Evolutionary conservation across 2,113 vertebrate genomes (phyloP).

Genomic region (Irena cyanogastra): DNA sequence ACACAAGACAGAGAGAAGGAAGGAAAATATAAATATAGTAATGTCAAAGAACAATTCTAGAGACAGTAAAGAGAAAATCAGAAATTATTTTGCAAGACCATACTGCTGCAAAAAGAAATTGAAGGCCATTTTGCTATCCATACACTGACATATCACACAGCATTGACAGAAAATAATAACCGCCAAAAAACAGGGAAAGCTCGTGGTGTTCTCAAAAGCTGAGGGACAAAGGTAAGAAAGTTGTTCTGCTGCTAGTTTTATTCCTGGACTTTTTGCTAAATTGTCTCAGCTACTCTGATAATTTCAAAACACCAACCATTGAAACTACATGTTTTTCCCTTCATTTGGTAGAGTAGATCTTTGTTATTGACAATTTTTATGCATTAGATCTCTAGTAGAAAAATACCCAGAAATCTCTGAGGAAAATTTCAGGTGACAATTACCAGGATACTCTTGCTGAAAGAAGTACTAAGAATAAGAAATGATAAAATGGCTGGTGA

Average conservation of each 20-base stretch:
- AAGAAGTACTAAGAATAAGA: neutral
- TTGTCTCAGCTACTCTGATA: neutral
- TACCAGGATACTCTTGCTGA: neutral
- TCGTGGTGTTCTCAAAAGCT: too few relatives aligned
- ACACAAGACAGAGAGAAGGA: neutral
- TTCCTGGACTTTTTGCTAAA: neutral
- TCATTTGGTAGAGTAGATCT: neutral
- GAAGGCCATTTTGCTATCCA: neutral
- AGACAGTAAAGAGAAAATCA: slow-evolving; percentile 36
- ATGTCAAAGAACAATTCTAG: neutral
- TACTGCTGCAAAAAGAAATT: neutral
- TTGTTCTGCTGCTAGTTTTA: neutral
- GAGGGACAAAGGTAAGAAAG: neutral
- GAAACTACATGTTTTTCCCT: neutral
- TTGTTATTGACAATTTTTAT: neutral
- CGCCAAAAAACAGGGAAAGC: neutral
- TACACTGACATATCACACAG: neutral
- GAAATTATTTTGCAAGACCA: slow-evolving; percentile 10
- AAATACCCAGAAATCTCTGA: neutral
- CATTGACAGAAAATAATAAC: neutral
- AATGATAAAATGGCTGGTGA: neutral
- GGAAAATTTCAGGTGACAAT: neutral
- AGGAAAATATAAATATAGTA: slow-evolving; percentile 20
- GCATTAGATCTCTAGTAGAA: neutral
- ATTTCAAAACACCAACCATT: neutral